phyloP scores from a whole-genome alignment of 1,140 invertebrate species.

The Cyclargus thomasi region DNA sequence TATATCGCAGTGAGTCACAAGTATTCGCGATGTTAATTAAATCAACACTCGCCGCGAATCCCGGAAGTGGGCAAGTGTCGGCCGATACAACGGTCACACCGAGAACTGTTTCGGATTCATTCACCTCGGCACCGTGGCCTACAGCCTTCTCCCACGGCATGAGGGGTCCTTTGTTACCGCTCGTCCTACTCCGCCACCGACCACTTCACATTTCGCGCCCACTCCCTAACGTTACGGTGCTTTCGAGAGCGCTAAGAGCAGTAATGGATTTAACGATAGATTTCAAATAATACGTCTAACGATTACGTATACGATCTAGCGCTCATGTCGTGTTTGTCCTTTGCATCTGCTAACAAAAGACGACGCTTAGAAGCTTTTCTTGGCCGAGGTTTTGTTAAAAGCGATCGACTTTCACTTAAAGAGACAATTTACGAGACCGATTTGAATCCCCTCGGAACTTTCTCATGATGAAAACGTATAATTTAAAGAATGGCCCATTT shows the following conservation, averaged over 20 bases:
- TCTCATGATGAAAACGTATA: conserved; percentile 63
- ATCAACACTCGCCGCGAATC: conserved; percentile 8
- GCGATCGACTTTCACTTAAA: conserved; percentile 52
- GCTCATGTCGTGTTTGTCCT: neutral
- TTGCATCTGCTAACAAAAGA: neutral
- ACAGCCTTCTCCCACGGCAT: conserved; percentile 50
- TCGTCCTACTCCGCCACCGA: conserved; percentile 54
- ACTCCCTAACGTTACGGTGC: conserved; percentile 45
- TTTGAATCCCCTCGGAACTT: conserved; percentile 62
- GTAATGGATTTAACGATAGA: conserved; percentile 50
- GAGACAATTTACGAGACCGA: conserved; percentile 50
- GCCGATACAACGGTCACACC: conserved; percentile 21
- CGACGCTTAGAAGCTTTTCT: conserved; percentile 19
- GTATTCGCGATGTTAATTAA: conserved; percentile 8
- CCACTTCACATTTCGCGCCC: conserved; percentile 49
- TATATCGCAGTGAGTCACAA: neutral
- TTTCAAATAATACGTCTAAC: conserved; percentile 36
- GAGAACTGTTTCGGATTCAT: conserved; percentile 55
- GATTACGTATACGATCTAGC: neutral
- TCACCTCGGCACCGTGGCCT: conserved; percentile 50
- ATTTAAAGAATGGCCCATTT: conserved; percentile 61
- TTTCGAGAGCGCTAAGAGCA: conserved; percentile 35
- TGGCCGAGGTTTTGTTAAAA: conserved; percentile 31
- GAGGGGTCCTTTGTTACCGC: conserved; percentile 63
- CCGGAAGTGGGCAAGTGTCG: conserved; percentile 23